A percentile compares a stretch with the other conserved stretches of the same genome.
Conservation (phyloP, 2,888 invertebrate species). For the Tolmerus cingulatus region DNA sequence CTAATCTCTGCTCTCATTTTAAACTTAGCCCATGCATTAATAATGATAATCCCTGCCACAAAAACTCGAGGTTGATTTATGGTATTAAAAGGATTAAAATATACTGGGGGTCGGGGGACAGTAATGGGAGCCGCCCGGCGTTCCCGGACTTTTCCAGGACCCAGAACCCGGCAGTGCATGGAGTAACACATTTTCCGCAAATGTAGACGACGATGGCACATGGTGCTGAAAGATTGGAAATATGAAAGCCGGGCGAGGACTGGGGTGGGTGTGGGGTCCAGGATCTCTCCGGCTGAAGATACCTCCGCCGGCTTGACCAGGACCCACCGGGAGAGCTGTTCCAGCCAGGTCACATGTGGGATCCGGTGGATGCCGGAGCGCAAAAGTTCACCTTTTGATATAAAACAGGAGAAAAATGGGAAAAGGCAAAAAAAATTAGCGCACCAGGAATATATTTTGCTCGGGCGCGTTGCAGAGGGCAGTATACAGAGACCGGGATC, state of each 20-base stretch:
- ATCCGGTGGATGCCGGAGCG: not conserved
- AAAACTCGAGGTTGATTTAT: constrained; percentile 44
- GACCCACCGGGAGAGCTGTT: not conserved
- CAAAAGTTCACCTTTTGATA: constrained; percentile 12
- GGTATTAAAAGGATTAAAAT: constrained; percentile 45
- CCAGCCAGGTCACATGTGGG: constrained; percentile 10
- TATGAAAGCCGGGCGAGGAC: not conserved
- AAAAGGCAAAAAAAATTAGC: not conserved
- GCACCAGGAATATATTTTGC: not conserved
- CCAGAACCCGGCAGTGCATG: not conserved
- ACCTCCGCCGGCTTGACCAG: not conserved
- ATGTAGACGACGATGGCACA: constrained; percentile 29
- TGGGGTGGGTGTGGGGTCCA: not conserved
- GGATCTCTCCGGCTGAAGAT: not conserved
- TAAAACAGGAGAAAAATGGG: constrained; percentile 11
- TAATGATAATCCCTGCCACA: constrained; percentile 42
- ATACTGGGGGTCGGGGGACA: constrained; percentile 3
- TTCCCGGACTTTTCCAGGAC: not conserved
- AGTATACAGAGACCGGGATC: not conserved
- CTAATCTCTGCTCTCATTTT: constrained; percentile 26
- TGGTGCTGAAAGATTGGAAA: constrained; percentile 42
- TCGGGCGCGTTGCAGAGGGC: not conserved
- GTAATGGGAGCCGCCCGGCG: not conserved
- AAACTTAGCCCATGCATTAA: constrained; percentile 42
- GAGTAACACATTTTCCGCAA: constrained; percentile 21